phyloP scores from a whole-genome alignment of 2,113 vertebrate species.

The Etia nguti region DNA sequence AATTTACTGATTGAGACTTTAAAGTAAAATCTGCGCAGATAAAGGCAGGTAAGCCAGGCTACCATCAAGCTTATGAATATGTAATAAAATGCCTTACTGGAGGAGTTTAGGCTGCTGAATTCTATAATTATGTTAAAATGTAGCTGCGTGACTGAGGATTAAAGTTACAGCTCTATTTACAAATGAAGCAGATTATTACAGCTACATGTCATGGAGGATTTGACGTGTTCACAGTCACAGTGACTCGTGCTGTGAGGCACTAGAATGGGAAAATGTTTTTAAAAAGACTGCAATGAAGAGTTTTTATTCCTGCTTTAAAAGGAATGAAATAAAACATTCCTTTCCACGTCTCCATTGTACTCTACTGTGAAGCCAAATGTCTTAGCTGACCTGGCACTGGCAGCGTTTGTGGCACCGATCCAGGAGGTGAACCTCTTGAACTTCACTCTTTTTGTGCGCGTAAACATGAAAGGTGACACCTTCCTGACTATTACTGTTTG shows the following conservation, averaged over 20 bases:
- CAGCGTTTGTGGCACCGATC: background rate
- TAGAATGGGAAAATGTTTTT: background rate
- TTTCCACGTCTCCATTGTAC: background rate
- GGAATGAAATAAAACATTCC: background rate
- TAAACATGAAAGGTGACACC: background rate
- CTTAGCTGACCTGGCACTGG: background rate
- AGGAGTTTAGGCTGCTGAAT: background rate
- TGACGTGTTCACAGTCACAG: background rate
- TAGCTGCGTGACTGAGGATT: background rate
- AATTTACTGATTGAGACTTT: background rate
- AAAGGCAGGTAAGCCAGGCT: background rate
- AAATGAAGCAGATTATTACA: background rate
- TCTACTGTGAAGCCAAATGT: background rate
- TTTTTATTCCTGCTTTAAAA: background rate
- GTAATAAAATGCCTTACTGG: background rate
- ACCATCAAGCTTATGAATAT: conserved; percentile 5
- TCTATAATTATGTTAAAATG: background rate
- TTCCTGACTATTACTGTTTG: background rate
- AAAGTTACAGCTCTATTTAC: background rate
- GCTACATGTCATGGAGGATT: background rate
- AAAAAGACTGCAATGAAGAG: background rate
- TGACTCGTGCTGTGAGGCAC: background rate
- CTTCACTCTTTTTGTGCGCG: background rate
- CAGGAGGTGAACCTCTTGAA: background rate
- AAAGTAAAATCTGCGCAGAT: background rate